Evolutionary conservation across 2,888 invertebrate species (phyloP), one percentile per base, ranked within the genome.

Genomic region (Azorinus chamasolen): DNA sequence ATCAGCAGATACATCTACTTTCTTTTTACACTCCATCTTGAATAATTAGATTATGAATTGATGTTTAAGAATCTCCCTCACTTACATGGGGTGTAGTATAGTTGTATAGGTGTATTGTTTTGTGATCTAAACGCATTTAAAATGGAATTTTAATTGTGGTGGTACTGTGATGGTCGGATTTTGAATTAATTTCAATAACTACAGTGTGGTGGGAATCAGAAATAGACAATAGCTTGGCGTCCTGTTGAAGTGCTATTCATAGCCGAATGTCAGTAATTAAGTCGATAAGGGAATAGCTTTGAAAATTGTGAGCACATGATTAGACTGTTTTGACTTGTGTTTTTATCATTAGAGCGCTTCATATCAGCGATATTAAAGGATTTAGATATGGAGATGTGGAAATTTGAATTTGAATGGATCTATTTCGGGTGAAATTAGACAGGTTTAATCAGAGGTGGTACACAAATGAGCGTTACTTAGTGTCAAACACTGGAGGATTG

Each of bases 381-480:
- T 27, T 53, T 20, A 50, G 50, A 53, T 53, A 53, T 53, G 53
- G 53, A 53, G 53, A 53, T 27, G 53, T 14, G 27, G 27, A 53
- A 27, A 53, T 53, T 53, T 53, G 25, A 27, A 53, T 53, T 53
- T 53, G 53, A 53, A 53, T 27, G 25, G 41, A 62, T 37, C 51
- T 62, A 62, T 53, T 62, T 62, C 37, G 50, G 41, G 62, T 50
- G 53, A 53, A 50, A 62, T 62, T 62, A 62, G 51, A 62, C 51
- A 16, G 39, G 51, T 62, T 32, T 62, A 53, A 53, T 53, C 53
- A 53, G 24, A n/a, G 27, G 27, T 25, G 16, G 27, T 12, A 53
- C 53, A 53, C 18, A 24, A 53, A 53, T 53, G 53, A 53, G 53
- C 27, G 27, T 14, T 25, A 27, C 24, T 53, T 32, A 27, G 32